These are phyloP conservation scores for Beroe ovata DNA, from an alignment of 37 sponge, comb jelly and placozoan genomes.

Conservation along the genomic window DNA sequence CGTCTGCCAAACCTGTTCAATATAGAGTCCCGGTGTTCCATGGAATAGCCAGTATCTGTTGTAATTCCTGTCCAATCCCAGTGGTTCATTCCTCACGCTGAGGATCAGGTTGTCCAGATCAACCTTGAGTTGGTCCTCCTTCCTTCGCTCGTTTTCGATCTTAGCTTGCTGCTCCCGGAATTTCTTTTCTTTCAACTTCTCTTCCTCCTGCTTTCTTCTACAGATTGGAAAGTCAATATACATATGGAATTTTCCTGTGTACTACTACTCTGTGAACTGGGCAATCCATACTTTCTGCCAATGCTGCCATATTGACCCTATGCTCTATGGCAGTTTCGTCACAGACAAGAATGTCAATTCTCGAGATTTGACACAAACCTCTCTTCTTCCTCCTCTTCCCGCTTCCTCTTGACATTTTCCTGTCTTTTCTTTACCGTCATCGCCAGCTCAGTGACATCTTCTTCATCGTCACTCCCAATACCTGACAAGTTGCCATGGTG, in stretches of 20 bases:
- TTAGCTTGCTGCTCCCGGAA: conserved; percentile 30
- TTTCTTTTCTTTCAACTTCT: conserved; percentile 42
- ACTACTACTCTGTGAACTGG: too few relatives aligned
- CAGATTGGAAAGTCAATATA: too few relatives aligned
- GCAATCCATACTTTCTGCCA: too few relatives aligned
- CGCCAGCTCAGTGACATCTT: conserved; percentile 4
- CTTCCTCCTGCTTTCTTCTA: conserved; percentile 11
- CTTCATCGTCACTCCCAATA: conserved; percentile 39
- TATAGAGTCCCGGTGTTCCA: conserved; percentile 16
- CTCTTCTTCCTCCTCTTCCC: conserved; percentile 23
- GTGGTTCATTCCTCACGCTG: conserved; percentile 32
- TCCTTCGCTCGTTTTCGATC: conserved; percentile 16
- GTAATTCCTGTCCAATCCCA: conserved; percentile 61
- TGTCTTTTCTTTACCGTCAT: conserved; percentile 12
- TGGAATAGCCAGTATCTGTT: conserved; percentile 37
- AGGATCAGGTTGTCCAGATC: conserved; percentile 12
- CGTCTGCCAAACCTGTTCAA: conserved; percentile 65
- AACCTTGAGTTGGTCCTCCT: conserved; percentile 60
- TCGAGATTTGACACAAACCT: background rate
- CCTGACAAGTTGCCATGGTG: too few relatives aligned
- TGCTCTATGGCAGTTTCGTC: too few relatives aligned
- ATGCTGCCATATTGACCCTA: too few relatives aligned
- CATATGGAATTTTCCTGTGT: too few relatives aligned
- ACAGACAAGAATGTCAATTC: too few relatives aligned
- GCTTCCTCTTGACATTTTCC: conserved; percentile 26